phyloP scores from a whole-genome alignment of 1,140 invertebrate genomes.

The Ctenoplectra terminalis region DNA sequence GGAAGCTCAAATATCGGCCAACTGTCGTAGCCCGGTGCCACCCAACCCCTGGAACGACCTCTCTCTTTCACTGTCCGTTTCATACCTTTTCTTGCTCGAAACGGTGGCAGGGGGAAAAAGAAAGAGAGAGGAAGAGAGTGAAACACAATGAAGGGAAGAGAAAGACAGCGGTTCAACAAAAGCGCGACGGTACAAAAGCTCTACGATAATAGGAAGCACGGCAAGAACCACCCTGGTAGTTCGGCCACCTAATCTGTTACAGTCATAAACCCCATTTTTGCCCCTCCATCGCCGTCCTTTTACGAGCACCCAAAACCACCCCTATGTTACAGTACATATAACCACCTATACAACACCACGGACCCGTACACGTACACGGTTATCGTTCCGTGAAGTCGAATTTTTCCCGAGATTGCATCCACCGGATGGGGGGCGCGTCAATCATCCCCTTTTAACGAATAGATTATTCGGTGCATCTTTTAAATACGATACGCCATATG shows the following conservation, averaged over 20 bases:
- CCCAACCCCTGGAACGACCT: slow-evolving; percentile 54
- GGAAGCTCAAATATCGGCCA: slow-evolving; percentile 74
- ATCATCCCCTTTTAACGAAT: slow-evolving; percentile 21
- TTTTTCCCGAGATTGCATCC: slow-evolving; percentile 55
- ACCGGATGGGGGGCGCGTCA: slow-evolving; percentile 3
- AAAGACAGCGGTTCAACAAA: slow-evolving; percentile 53
- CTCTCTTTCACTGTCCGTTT: slow-evolving; percentile 56
- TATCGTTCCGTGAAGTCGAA: slow-evolving; percentile 29
- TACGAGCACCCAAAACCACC: slow-evolving; percentile 55
- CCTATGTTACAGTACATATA: slow-evolving; percentile 11
- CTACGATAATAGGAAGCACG: slow-evolving; percentile 72
- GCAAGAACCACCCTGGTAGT: slow-evolving; percentile 68
- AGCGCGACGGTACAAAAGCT: slow-evolving; percentile 71
- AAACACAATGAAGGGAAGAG: slow-evolving; percentile 9
- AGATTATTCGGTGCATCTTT: slow-evolving; percentile 10
- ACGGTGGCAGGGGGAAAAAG: not conserved
- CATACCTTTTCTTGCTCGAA: slow-evolving; percentile 52
- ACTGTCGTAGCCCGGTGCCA: slow-evolving; percentile 69
- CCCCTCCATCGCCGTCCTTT: slow-evolving; percentile 47
- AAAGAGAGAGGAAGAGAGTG: slow-evolving; percentile 22
- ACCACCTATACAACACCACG: slow-evolving; percentile 4
- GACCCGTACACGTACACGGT: not conserved
- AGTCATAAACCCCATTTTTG: slow-evolving; percentile 78
- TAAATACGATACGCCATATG: not conserved
- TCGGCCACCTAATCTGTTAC: slow-evolving; percentile 76